Evolutionary conservation across 2,888 invertebrate species (phyloP), one percentile per base, ranked within the genome.

Genomic region (Drosophila borborema): DNA sequence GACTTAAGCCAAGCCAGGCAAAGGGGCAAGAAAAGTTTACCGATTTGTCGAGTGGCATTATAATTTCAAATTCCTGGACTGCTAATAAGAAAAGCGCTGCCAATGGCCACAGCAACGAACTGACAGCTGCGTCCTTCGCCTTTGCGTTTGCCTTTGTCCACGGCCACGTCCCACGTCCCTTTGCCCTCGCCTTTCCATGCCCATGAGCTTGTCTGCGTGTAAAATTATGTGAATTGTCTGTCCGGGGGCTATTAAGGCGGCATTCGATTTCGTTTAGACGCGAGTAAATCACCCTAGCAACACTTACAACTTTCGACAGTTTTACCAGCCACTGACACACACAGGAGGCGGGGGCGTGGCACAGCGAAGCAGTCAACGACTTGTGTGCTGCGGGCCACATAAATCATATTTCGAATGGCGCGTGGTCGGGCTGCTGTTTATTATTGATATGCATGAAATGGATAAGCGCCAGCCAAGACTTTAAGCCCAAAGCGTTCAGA

Each of bases 241-340:
- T 73, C 88, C 81, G 62, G 61, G 53, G 82, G 83, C 91, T 84
- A 91, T 85, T 90, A 90, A 81, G 90, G 79, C 86, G 80, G 90
- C 82, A 84, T 85, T 90, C 85, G 91, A 89, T 90, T 90, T 80
- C 82, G 82, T 83, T 85, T 80, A 81, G 86, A 78, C 73, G 70
- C 77, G 77, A 88, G 72, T 82, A 86, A 80, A 78, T 79, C 80
- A 86, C 86, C 74, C 70, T 76, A 62, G 88, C 79, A 85, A 85
- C 85, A 84, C 84, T 90, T 90, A 78, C 81, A 88, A 91, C 75
- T 90, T 90, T 90, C 84, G 90, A 91, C 91, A 90, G 89, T 86
- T 87, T 82, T 90, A 90, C 79, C 81, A 86, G 76, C 72, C 67
- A 12, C 12, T 4, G 8, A 5, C 10, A 38, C n/a, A 31, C 45